A percentile compares a stretch with the other conserved stretches of the same genome.
Conservation (phyloP, 1,140 invertebrate genomes). For the Diploscapter pachys region DNA sequence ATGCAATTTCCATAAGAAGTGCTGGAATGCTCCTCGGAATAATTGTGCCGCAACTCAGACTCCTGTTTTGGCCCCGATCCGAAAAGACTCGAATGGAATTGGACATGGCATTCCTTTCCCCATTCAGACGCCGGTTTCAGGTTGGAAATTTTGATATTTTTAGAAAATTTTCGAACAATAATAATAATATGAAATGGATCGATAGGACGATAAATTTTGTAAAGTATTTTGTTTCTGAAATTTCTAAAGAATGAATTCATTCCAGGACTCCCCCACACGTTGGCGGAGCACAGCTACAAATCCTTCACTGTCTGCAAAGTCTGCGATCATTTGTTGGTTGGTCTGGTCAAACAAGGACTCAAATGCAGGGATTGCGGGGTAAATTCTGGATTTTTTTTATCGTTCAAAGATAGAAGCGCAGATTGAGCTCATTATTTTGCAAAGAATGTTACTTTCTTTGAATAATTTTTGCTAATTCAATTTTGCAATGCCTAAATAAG, state of each 20-base stretch:
- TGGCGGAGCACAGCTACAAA: constrained; percentile 55
- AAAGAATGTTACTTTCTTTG: no score
- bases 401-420: neutral
- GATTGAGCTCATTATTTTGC: constrained; percentile 10
- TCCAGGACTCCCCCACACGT: constrained; percentile 48
- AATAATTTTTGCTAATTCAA: no score
- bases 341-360: constrained; percentile 55
- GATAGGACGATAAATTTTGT: constrained; percentile 16
- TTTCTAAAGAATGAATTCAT: neutral
- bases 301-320: constrained; percentile 58
- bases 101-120: neutral
- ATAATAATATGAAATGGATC: constrained; percentile 15
- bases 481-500: neutral
- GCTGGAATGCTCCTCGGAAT: constrained; percentile 55
- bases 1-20: constrained; percentile 58
- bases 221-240: neutral
- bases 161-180: constrained; percentile 4
- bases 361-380: constrained; percentile 57
- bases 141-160: constrained; percentile 4
- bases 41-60: constrained; percentile 46
- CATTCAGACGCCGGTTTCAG: constrained; percentile 16
- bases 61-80: no score
- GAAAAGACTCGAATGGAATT: no score
- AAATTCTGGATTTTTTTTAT: constrained; percentile 1
- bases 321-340: constrained; percentile 56